These are phyloP conservation scores for Heteractis magnifica DNA, from an alignment of 92 coral and sea anemone species.

Conservation along the genomic window DNA sequence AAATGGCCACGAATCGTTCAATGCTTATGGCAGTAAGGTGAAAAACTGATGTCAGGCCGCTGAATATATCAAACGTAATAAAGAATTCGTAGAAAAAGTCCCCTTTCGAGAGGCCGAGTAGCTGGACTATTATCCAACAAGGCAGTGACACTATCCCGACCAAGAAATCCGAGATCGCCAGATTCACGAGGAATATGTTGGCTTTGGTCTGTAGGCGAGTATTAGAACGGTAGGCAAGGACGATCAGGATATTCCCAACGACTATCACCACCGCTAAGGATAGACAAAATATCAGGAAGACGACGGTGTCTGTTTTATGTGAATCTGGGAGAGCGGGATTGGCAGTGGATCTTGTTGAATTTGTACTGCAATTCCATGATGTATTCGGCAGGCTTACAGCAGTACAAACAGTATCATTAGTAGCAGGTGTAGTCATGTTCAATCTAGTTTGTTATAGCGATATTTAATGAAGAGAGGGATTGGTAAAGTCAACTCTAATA, in stretches of 20 bases:
- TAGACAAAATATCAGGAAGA: conserved; percentile 35
- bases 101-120: conserved; percentile 27
- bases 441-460: neutral
- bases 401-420: neutral
- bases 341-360: neutral
- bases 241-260: conserved; percentile 67
- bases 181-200: conserved; percentile 64
- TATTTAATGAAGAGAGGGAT: neutral
- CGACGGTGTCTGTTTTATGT: conserved; percentile 16
- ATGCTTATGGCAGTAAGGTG: conserved; percentile 64
- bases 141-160: conserved; percentile 73
- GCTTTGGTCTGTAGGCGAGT: conserved; percentile 61
- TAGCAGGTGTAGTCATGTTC: conserved; percentile 6
- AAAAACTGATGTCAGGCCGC: conserved; percentile 52
- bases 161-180: conserved; percentile 71
- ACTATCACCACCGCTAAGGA: conserved; percentile 46
- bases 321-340: neutral
- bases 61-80: conserved; percentile 47
- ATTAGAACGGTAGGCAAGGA: conserved; percentile 59
- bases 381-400: neutral
- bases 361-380: neutral
- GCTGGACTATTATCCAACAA: conserved; percentile 45
- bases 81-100: conserved; percentile 34
- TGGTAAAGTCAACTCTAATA: neutral
- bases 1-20: conserved; percentile 57